Base-by-base conservation (phyloP, 1,140 invertebrate genomes). In the Brachionus sp. region DNA sequence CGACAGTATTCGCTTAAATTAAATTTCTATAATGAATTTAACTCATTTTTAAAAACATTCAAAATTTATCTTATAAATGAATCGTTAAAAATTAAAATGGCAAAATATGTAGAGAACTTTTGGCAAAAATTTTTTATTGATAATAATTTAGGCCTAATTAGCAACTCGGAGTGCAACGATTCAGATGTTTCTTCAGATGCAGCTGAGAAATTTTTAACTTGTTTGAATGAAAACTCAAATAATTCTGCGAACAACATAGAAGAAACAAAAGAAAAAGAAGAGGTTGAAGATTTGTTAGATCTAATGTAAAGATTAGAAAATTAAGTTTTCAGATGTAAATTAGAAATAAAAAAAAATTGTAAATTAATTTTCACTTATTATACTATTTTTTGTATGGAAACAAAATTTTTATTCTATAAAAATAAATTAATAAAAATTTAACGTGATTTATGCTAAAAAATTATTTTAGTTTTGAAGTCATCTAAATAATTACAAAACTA, bases 251-350 rank as follows among this genome's bases (percentile, higher is more conserved):
- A 19, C 10, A 25, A 44, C 10, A 19, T 23, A 39, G 23, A 25
- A 25, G 70, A 66, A 57, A 12, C 10, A 9, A 6, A 12, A 33
- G 9, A 75, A n/a, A 80, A 80, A 80, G 77, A 80, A 80, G 39
- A 80, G 13, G 77, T 62, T 35, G 77, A 80, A 80, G 77, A 80
- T 62, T 25, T 80, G 12, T 42, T 80, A 44, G 77, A 80, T 80
- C n/a, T 80, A 1, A 80, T 80, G 77, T 80, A 29, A 29, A 29
- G 3, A 29, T 29, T n/a, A n/a, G n/a, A n/a, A n/a, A n/a, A n/a
- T n/a, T n/a, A n/a, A 80, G 13, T 35, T 46, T 75, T 57, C 19
- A 19, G 7, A n/a, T 50, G 0, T 13, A 46, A 0, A n/a, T 50
- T 50, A 9, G 16, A 57, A 57, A 19, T 23, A 16, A 57, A 57